Evolutionary conservation across 2,113 vertebrate genomes (phyloP), one percentile per base, ranked within the genome.

Genomic region (Casuarius casuarius): DNA sequence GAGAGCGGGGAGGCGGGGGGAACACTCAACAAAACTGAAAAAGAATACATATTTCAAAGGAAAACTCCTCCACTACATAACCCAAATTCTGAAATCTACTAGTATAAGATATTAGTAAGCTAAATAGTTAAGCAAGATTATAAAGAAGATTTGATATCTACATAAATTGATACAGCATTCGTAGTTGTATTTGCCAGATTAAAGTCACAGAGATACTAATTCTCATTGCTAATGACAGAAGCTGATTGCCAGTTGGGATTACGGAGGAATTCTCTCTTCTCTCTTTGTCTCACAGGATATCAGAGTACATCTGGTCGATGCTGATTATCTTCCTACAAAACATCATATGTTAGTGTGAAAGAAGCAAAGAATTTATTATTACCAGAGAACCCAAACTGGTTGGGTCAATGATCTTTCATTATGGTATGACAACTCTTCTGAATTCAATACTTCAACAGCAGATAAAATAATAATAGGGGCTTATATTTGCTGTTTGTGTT

Each of bases 231-330:
- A 74, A 88, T 87, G 81, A 22, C 42, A 95, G 78, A 94, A 91
- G 61, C 46, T 88, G 92, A 93, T 88, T 96, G 85, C 59, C 84
- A 90, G 59, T 23, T 80, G 78, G 89, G 89, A 92, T 97, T 95
- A 95, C 16, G 42, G 87, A 91, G 61, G 75, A 96, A 95, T 82
- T 87, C 31, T n/a, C 35, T 52, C 65, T 78, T 70, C 51, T 89
- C 68, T 15, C 67, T 77, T 73, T 89, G 49, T 74, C 42, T 85
- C 71, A 68, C 1, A 76, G 71, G 63, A 61, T 77, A 90, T 35
- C 59, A 86, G 63, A 63, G n/a, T 77, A 83, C 54, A 92, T 87
- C 72, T 71, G 75, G n/a, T 63, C 42, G 23, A 29, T 89, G 82
- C 44, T 58, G 75, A 94, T 87, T 88, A 92, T 89, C 61, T 77